phyloP scores from a whole-genome alignment of 2,113 vertebrate genomes.

The Hemiscyllium ocellatum region DNA sequence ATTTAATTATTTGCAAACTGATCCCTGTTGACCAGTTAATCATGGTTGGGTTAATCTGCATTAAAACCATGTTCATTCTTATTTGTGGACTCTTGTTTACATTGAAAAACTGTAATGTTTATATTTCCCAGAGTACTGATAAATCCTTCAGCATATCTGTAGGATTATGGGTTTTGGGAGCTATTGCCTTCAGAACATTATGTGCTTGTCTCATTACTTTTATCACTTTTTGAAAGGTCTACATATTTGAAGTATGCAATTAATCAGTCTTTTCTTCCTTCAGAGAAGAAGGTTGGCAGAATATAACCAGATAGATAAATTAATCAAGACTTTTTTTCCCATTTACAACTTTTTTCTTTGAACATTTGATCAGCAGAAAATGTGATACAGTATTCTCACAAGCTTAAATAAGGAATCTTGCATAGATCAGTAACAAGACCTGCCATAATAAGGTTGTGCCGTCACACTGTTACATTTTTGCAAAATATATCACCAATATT shows the following conservation, averaged over 20 bases:
- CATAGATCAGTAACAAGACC: not conserved
- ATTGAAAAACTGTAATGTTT: conserved; percentile 20
- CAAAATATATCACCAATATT: not conserved
- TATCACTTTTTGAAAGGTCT: conserved; percentile 4
- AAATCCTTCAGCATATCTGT: not conserved
- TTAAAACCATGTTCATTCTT: conserved; percentile 19
- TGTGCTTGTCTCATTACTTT: not conserved
- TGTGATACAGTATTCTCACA: not conserved
- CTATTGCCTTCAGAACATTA: not conserved
- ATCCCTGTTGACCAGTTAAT: conserved; percentile 13
- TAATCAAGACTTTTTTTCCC: not conserved
- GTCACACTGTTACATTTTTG: not conserved
- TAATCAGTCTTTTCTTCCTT: not conserved
- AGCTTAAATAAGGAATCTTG: not conserved
- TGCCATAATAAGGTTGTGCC: not conserved
- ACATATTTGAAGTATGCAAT: conserved; percentile 1
- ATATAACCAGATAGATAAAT: conserved; percentile 6
- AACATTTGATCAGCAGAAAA: not conserved
- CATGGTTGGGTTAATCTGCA: not conserved
- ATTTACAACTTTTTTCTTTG: not conserved
- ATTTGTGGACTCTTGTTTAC: conserved; percentile 5
- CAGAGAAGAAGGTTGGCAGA: not conserved
- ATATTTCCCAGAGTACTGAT: not conserved
- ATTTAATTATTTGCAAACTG: conserved; percentile 33
- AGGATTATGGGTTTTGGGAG: not conserved